Percentiles rank a stretch among this genome's conserved stretches.
phyloP scores from a whole-genome alignment of 1,140 invertebrate species.

The Dysdera silvatica region DNA sequence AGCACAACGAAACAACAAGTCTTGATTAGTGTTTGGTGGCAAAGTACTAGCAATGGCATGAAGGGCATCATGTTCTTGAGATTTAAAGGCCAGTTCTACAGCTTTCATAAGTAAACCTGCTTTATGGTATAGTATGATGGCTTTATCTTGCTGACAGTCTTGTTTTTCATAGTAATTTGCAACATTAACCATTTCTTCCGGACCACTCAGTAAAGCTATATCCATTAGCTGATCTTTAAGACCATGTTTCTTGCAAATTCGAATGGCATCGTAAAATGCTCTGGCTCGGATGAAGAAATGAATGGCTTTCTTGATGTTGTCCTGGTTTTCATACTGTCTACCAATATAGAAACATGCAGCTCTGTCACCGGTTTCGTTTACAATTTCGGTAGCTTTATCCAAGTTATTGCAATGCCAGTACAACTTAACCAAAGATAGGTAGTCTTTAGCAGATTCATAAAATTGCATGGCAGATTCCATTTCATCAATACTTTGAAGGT shows the following conservation, averaged over 20 bases:
- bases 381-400: slow-evolving; percentile 64
- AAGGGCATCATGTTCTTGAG: slow-evolving; percentile 66
- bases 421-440: slow-evolving; percentile 62
- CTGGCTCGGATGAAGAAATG: slow-evolving; percentile 57
- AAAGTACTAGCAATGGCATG: slow-evolving; percentile 75
- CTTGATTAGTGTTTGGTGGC: slow-evolving; percentile 69
- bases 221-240: slow-evolving; percentile 77
- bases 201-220: slow-evolving; percentile 64
- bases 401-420: slow-evolving; percentile 79
- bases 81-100: slow-evolving; percentile 77
- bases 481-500: slow-evolving; percentile 87
- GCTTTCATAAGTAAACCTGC: slow-evolving; percentile 84
- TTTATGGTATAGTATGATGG: slow-evolving; percentile 57
- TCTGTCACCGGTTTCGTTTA: slow-evolving; percentile 63
- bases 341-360: slow-evolving; percentile 80
- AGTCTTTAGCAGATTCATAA: slow-evolving; percentile 81
- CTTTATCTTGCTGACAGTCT: slow-evolving; percentile 61
- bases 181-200: slow-evolving; percentile 73
- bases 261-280: slow-evolving; percentile 79
- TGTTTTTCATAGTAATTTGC: slow-evolving; percentile 76
- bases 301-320: slow-evolving; percentile 77
- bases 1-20: slow-evolving; percentile 70
- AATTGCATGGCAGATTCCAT: slow-evolving; percentile 80
- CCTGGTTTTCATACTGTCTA: slow-evolving; percentile 80
- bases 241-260: slow-evolving; percentile 78